Base-by-base conservation (phyloP, 2,113 vertebrate species). In the Cryptotis parvus region DNA sequence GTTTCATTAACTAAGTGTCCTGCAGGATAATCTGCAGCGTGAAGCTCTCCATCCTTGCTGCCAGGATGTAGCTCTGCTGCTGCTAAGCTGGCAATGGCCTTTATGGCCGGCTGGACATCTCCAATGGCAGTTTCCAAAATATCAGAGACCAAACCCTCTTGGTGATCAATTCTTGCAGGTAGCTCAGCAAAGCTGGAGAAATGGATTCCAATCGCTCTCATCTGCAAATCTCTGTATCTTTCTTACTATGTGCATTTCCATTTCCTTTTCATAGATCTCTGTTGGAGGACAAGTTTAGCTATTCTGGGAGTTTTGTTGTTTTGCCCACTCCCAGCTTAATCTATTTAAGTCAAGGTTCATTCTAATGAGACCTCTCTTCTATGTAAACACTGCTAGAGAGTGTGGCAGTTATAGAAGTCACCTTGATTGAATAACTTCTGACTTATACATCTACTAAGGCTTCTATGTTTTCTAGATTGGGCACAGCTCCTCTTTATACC, bases 1-100 rank as follows among this genome's bases (percentile, higher is more conserved):
- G 98, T 81, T 99, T 98, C 73, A 99, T 98, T 90, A 99, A 97
- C 99, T 31, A 99, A 97, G 95, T 99, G 99, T 89, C 99, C 99
- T 18, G 99, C 99, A 0, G 99, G 99, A 96, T 99, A 99, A 83
- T 99, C 99, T 0, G 98, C 99, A 96, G 99, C 96, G 93, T 99
- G 99, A 89, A 99, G 98, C 99, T 99, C 92, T 77, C 98, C 98
- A 0, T 98, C 96, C 69, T 14, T 14, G 61, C 99, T 99, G 22
- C 99, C 99, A 1, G 99, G 98, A 26, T 98, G 93, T 4, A 99
- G 95, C 63, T 98, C 97, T 45, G 97, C 97, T 35, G 98, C 97
- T 82, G 99, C 99, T 76, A 99, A 96, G 70, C 94, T 96, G 52
- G 99, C 99, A 29, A 99, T 97, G 3, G 99, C 98, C 7, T 97